These are phyloP conservation scores for Melanotaenia nigrans DNA, from an alignment of 2,797 vertebrate genomes.

Conservation along the genomic window DNA sequence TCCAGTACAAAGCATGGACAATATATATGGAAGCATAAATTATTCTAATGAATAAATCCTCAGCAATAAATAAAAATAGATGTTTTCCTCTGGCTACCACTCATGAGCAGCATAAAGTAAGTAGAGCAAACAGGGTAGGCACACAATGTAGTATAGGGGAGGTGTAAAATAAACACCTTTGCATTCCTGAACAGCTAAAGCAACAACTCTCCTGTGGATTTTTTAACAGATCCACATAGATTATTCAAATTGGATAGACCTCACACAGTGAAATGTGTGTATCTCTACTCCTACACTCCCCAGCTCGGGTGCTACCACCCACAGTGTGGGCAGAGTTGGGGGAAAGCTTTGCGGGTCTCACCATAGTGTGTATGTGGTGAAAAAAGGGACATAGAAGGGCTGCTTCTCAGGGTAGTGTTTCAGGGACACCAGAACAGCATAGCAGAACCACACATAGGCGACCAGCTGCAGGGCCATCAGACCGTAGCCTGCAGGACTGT, in stretches of 20 bases:
- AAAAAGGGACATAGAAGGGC: conserved; percentile 93
- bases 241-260: conserved; percentile 60
- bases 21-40: conserved; percentile 38
- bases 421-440: conserved; percentile 90
- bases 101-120: conserved; percentile 31
- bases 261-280: conserved; percentile 42
- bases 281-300: conserved; percentile 34
- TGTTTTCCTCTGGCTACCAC: conserved; percentile 44
- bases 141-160: conserved; percentile 15
- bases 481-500: conserved; percentile 92
- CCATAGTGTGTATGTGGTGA: conserved; percentile 94
- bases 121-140: conserved; percentile 18
- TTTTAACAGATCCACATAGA: conserved; percentile 57
- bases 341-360: conserved; percentile 69
- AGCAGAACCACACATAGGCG: conserved; percentile 95
- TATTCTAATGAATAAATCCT: conserved; percentile 48
- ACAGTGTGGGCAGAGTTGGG: background rate
- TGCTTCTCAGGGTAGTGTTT: conserved; percentile 93
- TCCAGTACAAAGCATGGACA: conserved; percentile 24
- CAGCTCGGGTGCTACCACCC: conserved; percentile 30
- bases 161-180: conserved; percentile 51
- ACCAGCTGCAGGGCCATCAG: conserved; percentile 91
- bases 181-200: conserved; percentile 25
- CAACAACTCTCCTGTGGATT: conserved; percentile 34
- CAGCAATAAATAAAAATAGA: conserved; percentile 45